A percentile compares a stretch with the other conserved stretches of the same genome.
These are phyloP conservation scores for Scatophagus argus DNA, from an alignment of 2,113 vertebrate species.

Conservation along the genomic window DNA sequence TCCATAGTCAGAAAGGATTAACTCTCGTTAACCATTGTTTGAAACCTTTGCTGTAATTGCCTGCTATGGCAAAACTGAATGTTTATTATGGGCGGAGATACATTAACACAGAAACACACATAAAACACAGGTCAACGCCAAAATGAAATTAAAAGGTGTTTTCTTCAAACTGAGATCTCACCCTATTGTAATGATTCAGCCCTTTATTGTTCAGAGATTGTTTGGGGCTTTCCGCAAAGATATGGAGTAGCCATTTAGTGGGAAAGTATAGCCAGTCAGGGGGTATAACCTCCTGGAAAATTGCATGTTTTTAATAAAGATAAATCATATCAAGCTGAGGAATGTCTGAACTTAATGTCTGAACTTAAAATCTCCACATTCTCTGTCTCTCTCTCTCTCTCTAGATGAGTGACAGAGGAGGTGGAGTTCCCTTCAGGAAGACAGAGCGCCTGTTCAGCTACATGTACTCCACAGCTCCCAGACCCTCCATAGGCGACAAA, in stretches of 20 bases:
- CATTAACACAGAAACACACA: background rate
- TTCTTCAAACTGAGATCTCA: background rate
- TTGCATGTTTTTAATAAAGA: too few species aligned
- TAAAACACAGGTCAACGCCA: background rate
- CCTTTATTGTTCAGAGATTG: background rate
- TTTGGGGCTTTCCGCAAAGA: too few species aligned
- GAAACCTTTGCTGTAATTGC: slow-evolving; percentile 13
- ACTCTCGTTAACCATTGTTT: background rate
- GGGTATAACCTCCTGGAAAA: too few species aligned
- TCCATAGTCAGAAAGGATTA: slow-evolving; percentile 23
- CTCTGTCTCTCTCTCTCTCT: background rate
- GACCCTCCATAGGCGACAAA: slow-evolving; percentile 79
- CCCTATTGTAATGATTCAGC: background rate
- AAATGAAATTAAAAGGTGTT: background rate
- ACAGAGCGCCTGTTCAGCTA: slow-evolving; percentile 92
- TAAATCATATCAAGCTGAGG: too few species aligned
- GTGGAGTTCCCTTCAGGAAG: slow-evolving; percentile 89
- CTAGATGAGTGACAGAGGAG: slow-evolving; percentile 91
- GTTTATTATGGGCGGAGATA: background rate
- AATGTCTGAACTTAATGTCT: too few species aligned
- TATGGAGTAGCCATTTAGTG: too few species aligned
- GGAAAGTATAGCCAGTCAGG: too few species aligned
- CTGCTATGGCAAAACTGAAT: background rate
- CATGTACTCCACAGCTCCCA: slow-evolving; percentile 91
- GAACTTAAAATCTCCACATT: background rate